These are phyloP conservation scores for Gulo gulo DNA, from an alignment of 2,113 vertebrate genomes.

Conservation along the genomic window DNA sequence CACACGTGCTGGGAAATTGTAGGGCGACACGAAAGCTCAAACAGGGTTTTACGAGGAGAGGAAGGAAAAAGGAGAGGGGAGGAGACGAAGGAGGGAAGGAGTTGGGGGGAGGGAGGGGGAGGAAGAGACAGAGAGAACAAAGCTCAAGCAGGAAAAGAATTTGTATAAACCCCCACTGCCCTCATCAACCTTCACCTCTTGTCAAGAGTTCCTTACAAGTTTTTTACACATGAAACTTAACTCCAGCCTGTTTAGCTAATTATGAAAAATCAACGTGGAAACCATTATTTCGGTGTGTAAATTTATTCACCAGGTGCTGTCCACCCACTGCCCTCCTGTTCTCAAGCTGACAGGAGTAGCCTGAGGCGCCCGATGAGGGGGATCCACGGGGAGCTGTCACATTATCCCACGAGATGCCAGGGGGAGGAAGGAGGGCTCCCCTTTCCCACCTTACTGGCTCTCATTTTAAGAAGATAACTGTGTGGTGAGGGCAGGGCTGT, in stretches of 20 bases:
- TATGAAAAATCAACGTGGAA: constrained; percentile 75
- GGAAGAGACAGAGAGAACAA: background rate
- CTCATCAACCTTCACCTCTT: constrained; percentile 56
- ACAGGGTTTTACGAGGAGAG: background rate
- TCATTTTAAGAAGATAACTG: background rate
- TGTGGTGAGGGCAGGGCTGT: background rate
- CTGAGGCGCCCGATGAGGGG: background rate
- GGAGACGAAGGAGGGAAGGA: background rate
- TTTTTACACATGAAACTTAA: constrained; percentile 70
- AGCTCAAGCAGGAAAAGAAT: background rate
- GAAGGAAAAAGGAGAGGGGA: background rate
- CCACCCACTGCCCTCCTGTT: constrained; percentile 59
- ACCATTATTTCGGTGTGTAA: constrained; percentile 70
- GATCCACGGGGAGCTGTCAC: constrained; percentile 35
- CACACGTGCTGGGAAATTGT: background rate
- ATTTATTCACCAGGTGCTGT: constrained; percentile 75
- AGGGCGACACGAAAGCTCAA: background rate
- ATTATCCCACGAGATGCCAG: constrained; percentile 45
- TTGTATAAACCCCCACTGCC: constrained; percentile 29
- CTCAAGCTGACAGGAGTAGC: constrained; percentile 58
- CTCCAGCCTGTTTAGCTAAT: constrained; percentile 76
- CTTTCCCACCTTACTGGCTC: background rate
- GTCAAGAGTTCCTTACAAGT: constrained; percentile 51
- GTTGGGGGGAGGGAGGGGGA: rapidly evolving
- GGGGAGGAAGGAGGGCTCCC: background rate